Evolutionary conservation across 2,888 invertebrate genomes (phyloP).

Genomic region (Cerastis rubricosa): DNA sequence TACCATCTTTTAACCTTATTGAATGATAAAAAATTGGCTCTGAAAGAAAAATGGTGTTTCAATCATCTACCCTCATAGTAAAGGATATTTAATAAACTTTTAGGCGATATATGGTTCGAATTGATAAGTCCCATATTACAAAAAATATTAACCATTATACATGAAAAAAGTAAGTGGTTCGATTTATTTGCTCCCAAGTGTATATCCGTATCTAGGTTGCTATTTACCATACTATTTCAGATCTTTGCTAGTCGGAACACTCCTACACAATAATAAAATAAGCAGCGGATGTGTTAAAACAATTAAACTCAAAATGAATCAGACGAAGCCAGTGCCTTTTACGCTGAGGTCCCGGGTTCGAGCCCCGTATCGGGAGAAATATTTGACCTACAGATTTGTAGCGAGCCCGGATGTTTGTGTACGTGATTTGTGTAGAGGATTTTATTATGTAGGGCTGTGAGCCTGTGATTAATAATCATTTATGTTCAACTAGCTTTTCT

Average conservation of each 20-base stretch:
- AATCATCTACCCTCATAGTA: too few relatives aligned
- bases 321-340: conserved; percentile 47
- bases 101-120: too few relatives aligned
- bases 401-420: conserved; percentile 55
- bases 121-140: too few relatives aligned
- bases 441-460: conserved; percentile 22
- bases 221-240: conserved; percentile 4
- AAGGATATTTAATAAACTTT: too few relatives aligned
- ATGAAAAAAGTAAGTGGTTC: too few relatives aligned
- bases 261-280: conserved; percentile 10
- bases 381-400: conserved; percentile 62
- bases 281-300: conserved; percentile 52
- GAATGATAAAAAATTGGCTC: too few relatives aligned
- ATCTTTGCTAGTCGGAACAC: not conserved
- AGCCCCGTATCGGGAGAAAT: conserved; percentile 58
- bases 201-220: not conserved
- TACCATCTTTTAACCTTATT: too few relatives aligned
- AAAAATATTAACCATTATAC: too few relatives aligned
- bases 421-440: conserved; percentile 52
- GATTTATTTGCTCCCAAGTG: too few relatives aligned
- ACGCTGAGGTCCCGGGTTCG: conserved; percentile 56
- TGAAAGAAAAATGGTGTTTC: too few relatives aligned
- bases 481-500: not conserved
- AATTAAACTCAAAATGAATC: conserved; percentile 58
- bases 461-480: not conserved